A percentile compares a stretch with the other conserved stretches of the same genome.
Evolutionary conservation across 1,140 invertebrate genomes (phyloP).

Genomic region (Papilio xuthus): DNA sequence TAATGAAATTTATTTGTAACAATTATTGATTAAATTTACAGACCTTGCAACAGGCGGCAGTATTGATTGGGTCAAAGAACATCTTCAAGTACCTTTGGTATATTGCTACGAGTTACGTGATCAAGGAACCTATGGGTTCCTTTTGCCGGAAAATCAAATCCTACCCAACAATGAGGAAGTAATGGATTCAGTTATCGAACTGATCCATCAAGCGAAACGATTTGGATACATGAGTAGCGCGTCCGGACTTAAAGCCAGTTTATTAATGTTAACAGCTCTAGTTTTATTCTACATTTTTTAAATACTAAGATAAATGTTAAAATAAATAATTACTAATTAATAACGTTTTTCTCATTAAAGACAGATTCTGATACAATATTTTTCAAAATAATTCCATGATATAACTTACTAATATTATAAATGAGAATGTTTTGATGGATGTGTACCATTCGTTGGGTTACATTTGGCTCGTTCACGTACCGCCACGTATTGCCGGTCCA

Average conservation of each 20-base stretch:
- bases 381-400: too few species aligned
- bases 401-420: too few species aligned
- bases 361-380: too few species aligned
- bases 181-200: slow-evolving; percentile 84
- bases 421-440: too few species aligned
- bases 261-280: slow-evolving; percentile 40
- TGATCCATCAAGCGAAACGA: slow-evolving; percentile 82
- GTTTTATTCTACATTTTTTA: slow-evolving; percentile 20
- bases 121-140: slow-evolving; percentile 87
- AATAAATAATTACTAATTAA: neutral
- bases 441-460: too few species aligned
- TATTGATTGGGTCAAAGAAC: slow-evolving; percentile 87
- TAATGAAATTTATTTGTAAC: neutral
- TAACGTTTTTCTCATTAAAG: neutral
- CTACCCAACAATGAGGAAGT: slow-evolving; percentile 87
- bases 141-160: slow-evolving; percentile 90
- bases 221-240: slow-evolving; percentile 65
- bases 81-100: slow-evolving; percentile 83
- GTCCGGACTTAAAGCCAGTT: slow-evolving; percentile 35
- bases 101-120: slow-evolving; percentile 87
- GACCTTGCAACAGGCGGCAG: slow-evolving; percentile 84
- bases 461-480: too few species aligned
- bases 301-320: neutral
- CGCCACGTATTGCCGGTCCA: too few species aligned
- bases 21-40: slow-evolving; percentile 53